phyloP scores from a whole-genome alignment of 2,113 vertebrate genomes.

The Tyrannus savana region DNA sequence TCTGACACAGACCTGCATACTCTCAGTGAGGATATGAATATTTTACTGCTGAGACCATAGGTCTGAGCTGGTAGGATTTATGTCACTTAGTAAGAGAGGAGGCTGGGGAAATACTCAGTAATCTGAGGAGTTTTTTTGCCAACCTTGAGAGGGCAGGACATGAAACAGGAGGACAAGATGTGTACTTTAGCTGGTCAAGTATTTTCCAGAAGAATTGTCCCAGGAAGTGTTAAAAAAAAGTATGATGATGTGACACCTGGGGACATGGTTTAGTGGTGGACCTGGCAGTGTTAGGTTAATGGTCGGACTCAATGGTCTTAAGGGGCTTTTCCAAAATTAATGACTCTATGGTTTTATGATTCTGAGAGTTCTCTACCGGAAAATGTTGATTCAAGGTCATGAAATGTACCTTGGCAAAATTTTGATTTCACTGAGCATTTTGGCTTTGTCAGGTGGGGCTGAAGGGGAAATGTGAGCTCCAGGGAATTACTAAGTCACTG shows the following conservation, averaged over 20 bases:
- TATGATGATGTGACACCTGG: neutral
- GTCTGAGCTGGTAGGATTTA: neutral
- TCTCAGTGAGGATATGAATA: neutral
- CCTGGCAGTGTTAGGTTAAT: neutral
- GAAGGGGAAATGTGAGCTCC: neutral
- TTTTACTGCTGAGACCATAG: neutral
- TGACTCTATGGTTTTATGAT: neutral
- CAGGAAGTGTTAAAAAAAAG: neutral
- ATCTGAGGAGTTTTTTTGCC: neutral
- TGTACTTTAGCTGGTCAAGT: neutral
- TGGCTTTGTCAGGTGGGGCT: neutral
- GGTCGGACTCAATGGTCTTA: neutral
- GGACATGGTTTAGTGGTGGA: neutral
- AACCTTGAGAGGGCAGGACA: fast-evolving
- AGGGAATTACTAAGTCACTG: neutral
- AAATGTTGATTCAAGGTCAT: neutral
- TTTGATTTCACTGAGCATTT: neutral
- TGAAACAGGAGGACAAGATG: neutral
- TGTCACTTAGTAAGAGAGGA: neutral
- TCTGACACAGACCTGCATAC: neutral
- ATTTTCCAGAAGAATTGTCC: neutral
- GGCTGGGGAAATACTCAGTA: neutral
- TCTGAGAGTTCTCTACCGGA: neutral
- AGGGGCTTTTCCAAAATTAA: neutral
- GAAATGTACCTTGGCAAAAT: neutral